Evolutionary conservation across 2,888 invertebrate genomes (phyloP).

Genomic region (Drosophila kanekoi): DNA sequence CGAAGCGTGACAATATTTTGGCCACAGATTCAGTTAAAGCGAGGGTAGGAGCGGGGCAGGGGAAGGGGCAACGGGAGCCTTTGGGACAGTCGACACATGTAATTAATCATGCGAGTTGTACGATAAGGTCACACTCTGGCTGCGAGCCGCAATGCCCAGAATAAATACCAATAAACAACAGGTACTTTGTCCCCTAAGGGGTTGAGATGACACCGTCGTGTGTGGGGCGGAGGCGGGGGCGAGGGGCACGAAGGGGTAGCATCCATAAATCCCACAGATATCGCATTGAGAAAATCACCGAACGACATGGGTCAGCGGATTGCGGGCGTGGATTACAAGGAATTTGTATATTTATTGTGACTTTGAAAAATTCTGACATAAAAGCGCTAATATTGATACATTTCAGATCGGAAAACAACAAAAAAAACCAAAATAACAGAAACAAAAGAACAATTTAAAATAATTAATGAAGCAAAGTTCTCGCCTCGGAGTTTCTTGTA

Average conservation of each 20-base stretch:
- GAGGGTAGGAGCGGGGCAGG: slow-evolving; percentile 7
- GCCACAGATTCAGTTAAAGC: slow-evolving; percentile 73
- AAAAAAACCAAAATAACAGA: slow-evolving; percentile 2
- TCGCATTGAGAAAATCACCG: slow-evolving; percentile 60
- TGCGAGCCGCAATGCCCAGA: slow-evolving; percentile 29
- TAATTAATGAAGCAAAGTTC: slow-evolving; percentile 38
- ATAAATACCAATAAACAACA: slow-evolving; percentile 49
- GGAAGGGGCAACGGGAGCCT: slow-evolving; percentile 29
- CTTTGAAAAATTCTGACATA: slow-evolving; percentile 56
- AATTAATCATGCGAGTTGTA: slow-evolving; percentile 72
- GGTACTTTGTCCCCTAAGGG: slow-evolving; percentile 61
- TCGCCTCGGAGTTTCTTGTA: not conserved
- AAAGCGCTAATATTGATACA: slow-evolving; percentile 68
- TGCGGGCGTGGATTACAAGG: slow-evolving; percentile 62
- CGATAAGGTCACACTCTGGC: slow-evolving; percentile 67
- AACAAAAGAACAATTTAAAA: not conserved
- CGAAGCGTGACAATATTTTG: slow-evolving; percentile 79
- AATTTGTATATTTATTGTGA: slow-evolving; percentile 69
- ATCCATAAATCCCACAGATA: slow-evolving; percentile 69
- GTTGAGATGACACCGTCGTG: slow-evolving; percentile 13
- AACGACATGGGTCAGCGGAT: slow-evolving; percentile 33
- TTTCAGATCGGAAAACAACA: slow-evolving; percentile 33
- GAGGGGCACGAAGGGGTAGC: slow-evolving; percentile 34
- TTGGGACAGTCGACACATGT: slow-evolving; percentile 30
- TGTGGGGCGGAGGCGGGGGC: slow-evolving; percentile 23